Conservation (phyloP, 1,140 invertebrate genomes). For the Zaprionus nigranus region DNA sequence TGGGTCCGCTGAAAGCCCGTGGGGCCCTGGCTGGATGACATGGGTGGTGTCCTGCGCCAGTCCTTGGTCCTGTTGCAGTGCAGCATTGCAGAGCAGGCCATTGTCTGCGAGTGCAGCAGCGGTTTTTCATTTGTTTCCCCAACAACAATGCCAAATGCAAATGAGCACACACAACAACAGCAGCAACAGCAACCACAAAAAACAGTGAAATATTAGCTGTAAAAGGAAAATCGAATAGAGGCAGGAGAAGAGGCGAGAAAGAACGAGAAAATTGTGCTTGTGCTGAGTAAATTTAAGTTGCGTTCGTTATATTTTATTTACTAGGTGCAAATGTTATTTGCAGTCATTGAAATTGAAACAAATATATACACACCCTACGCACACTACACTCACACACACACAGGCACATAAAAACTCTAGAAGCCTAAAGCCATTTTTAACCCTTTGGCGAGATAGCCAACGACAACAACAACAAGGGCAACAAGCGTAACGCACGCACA, state of each 20-base stretch:
- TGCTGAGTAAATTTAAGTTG: conserved; percentile 52
- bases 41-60: conserved; percentile 10
- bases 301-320: conserved; percentile 82
- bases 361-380: conserved; percentile 54
- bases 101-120: conserved; percentile 37
- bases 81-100: conserved; percentile 8
- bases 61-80: conserved; percentile 31
- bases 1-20: conserved; percentile 20
- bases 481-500: conserved; percentile 21
- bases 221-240: conserved; percentile 17
- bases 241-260: background rate
- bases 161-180: conserved; percentile 39
- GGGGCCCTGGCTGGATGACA: conserved; percentile 13
- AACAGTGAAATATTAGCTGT: conserved; percentile 65
- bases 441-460: conserved; percentile 75
- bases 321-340: conserved; percentile 82
- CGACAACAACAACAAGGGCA: conserved; percentile 21
- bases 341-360: conserved; percentile 82
- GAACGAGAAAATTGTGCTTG: conserved; percentile 33
- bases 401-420: conserved; percentile 46
- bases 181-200: conserved; percentile 19
- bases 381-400: conserved; percentile 26
- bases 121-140: conserved; percentile 42
- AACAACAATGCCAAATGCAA: conserved; percentile 49
- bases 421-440: conserved; percentile 79